Evolutionary conservation across 1,140 invertebrate genomes (phyloP), one percentile per base, ranked within the genome.

Genomic region (Drosophila tristis): DNA sequence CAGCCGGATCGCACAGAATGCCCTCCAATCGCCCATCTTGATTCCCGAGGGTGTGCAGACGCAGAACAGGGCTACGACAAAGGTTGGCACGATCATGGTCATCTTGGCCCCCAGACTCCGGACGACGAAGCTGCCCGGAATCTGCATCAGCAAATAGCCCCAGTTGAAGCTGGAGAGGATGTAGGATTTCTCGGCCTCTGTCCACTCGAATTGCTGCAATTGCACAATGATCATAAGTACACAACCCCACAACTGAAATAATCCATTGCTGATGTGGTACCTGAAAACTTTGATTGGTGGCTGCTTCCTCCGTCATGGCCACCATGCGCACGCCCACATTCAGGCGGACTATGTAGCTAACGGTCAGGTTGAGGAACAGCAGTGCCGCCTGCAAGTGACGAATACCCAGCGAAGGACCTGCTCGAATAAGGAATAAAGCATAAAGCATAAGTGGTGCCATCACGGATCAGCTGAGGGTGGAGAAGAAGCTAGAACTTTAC

Each of bases 301-400:
- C 67, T 0, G 53, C 66, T 5, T 74, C 53, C 63, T 95, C 92
- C 2, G 94, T 95, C 95, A 96, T 96, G 25, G 95, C 95, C 0
- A 96, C 95, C 13, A 96, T 93, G 0, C 94, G 94, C 56, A 96
- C 94, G 39, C 95, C 95, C 70, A 95, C 93, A 55, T 94, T 95
- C 11, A 95, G 94, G 53, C 95, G 91, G 65, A 94, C 93, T 15
- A 93, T 93, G 68, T 95, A 95, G 0, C 94, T 94, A 9, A 94
- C 92, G 0, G 93, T 74, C 72, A 95, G 93, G 3, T 94, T 93
- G 7, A 95, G 56, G 72, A 95, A 95, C 47, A 95, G 91, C 15
- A 96, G 84, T 2, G 95, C 31, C 0, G 93, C 92, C 78, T 96
- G 95, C n/a, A 93, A 58, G 76, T 96, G 95, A 9, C 95, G 93